phyloP scores from a whole-genome alignment of 2,797 vertebrate genomes.

The Fratercula arctica region DNA sequence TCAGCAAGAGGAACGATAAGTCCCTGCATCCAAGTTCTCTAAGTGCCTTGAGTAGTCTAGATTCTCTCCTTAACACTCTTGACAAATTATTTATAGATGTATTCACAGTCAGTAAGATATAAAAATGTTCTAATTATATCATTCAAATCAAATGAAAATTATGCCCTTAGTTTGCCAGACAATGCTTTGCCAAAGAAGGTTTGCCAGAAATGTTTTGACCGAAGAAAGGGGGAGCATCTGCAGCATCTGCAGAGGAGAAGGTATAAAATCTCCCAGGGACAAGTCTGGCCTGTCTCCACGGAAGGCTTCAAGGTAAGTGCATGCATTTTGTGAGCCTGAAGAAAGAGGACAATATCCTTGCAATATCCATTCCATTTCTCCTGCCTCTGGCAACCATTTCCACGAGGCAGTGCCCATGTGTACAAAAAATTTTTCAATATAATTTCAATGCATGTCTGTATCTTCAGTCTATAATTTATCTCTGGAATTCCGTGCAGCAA shows the following conservation, averaged over 20 bases:
- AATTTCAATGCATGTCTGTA: not conserved
- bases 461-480: not conserved
- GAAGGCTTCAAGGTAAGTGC: slow-evolving; percentile 76
- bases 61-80: slow-evolving; percentile 61
- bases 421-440: slow-evolving; percentile 20
- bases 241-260: slow-evolving; percentile 64
- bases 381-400: slow-evolving; percentile 3
- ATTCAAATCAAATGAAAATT: slow-evolving; percentile 76
- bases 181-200: slow-evolving; percentile 76
- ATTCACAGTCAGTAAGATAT: slow-evolving; percentile 77
- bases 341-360: not conserved
- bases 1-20: slow-evolving; percentile 31
- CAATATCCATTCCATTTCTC: slow-evolving; percentile 20
- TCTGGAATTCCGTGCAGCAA: not conserved
- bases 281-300: slow-evolving; percentile 64
- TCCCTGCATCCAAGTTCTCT: slow-evolving; percentile 47
- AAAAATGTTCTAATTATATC: slow-evolving; percentile 82
- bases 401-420: not conserved
- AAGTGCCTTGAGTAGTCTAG: slow-evolving; percentile 56
- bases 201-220: slow-evolving; percentile 73
- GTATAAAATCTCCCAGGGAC: slow-evolving; percentile 76
- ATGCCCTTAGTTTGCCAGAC: slow-evolving; percentile 78
- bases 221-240: slow-evolving; percentile 75
- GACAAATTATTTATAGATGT: slow-evolving; percentile 80
- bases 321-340: slow-evolving; percentile 1